Percentiles rank a stretch among this genome's conserved stretches.
Evolutionary conservation across 2,113 vertebrate genomes (phyloP).

Genomic region (Oophaga pumilio): DNA sequence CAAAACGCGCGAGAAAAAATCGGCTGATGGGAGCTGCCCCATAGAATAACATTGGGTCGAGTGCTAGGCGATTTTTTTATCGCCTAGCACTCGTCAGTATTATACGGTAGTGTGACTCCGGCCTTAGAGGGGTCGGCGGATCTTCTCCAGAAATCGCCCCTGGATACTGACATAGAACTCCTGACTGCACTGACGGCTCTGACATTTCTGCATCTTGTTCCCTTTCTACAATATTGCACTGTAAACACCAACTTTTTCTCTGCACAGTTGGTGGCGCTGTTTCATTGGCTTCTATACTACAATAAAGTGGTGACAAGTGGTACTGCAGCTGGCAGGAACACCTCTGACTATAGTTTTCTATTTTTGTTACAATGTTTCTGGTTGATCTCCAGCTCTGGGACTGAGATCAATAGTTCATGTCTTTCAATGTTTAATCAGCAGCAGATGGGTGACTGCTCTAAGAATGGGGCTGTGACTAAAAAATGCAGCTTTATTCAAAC

Average conservation of each 20-base stretch:
- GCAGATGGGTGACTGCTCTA: neutral
- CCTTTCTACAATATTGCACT: neutral
- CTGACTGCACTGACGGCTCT: neutral
- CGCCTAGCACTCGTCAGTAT: no score
- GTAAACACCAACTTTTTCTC: neutral
- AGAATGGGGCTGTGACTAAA: neutral
- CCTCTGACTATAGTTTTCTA: neutral
- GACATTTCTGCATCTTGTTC: neutral
- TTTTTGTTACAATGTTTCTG: neutral
- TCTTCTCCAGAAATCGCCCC: no score
- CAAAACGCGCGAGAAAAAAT: no score
- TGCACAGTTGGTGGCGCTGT: conserved; percentile 12
- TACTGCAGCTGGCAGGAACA: neutral
- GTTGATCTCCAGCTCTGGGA: neutral
- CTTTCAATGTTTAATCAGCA: neutral
- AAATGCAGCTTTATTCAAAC: no score
- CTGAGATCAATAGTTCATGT: neutral
- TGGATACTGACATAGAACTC: no score
- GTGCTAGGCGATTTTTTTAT: no score
- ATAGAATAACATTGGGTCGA: no score
- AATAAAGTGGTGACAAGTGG: neutral
- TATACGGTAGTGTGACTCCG: no score
- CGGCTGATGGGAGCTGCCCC: no score
- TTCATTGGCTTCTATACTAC: neutral
- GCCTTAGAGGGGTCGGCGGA: no score